Conservation (phyloP, 2,888 invertebrate species). For the Monoplex corrugatus region DNA sequence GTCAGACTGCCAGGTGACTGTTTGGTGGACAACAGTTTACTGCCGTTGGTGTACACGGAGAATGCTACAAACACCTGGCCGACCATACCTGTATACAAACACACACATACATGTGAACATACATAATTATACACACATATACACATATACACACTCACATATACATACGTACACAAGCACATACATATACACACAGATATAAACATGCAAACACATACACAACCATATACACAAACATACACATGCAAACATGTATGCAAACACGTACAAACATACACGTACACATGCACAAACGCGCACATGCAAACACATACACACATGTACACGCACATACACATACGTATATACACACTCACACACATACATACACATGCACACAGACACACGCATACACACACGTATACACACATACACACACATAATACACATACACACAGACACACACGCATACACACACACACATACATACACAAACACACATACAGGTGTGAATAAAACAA, state of each 20-base stretch:
- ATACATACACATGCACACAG: neutral
- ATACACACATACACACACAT: neutral
- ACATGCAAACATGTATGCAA: neutral
- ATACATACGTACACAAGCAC: neutral
- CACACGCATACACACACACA: neutral
- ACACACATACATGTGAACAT: too few species aligned
- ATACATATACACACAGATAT: neutral
- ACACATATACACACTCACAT: neutral
- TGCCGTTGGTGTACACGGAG: constrained; percentile 68
- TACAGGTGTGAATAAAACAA: too few species aligned
- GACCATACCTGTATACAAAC: neutral
- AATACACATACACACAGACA: neutral
- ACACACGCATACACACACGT: neutral
- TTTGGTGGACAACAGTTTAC: constrained; percentile 64
- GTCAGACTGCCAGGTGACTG: constrained; percentile 81
- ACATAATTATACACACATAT: neutral
- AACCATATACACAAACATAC: neutral
- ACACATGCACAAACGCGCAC: neutral
- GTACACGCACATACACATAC: neutral
- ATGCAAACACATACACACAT: neutral
- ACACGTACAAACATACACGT: neutral
- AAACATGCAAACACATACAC: neutral
- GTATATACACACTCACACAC: neutral
- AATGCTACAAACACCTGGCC: constrained; percentile 56
- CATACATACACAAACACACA: neutral